A percentile compares a stretch with the other conserved stretches of the same genome.
These are phyloP conservation scores for Chelonoidis abingdonii DNA, from an alignment of 2,113 vertebrate genomes.

Conservation along the genomic window DNA sequence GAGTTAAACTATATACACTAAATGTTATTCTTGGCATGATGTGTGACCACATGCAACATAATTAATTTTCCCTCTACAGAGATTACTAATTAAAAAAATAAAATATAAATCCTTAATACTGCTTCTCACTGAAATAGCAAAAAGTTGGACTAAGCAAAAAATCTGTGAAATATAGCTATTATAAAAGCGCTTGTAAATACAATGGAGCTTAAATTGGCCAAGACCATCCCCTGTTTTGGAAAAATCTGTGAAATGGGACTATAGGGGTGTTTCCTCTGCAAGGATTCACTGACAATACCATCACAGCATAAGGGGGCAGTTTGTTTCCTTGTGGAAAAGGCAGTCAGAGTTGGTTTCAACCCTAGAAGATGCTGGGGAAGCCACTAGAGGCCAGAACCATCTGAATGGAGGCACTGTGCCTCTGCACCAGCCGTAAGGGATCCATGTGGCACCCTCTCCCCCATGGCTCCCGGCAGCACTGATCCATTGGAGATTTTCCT, in stretches of 20 bases:
- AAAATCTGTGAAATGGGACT: not conserved
- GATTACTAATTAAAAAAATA: slow-evolving; percentile 70
- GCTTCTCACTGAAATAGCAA: not conserved
- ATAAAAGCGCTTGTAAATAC: not conserved
- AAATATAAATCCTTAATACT: not conserved
- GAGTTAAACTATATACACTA: slow-evolving; percentile 44
- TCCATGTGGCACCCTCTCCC: not conserved
- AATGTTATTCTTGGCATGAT: slow-evolving; percentile 68
- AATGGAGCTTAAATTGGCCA: not conserved
- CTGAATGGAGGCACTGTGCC: not conserved
- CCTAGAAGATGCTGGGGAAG: not conserved
- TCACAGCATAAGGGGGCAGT: not conserved
- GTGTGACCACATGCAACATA: not conserved
- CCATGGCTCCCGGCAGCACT: not conserved
- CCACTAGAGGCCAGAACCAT: not conserved
- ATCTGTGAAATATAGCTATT: not conserved
- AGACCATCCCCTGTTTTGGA: not conserved
- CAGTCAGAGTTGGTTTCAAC: not conserved
- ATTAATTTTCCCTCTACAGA: slow-evolving; percentile 66
- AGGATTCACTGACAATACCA: not conserved
- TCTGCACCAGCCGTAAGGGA: not conserved
- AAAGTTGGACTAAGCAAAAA: slow-evolving; percentile 15
- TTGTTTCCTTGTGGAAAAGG: not conserved
- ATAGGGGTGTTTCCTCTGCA: not conserved
- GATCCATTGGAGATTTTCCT: not conserved